A percentile compares a stretch with the other conserved stretches of the same genome.
Conservation (phyloP, 2,113 vertebrate species). For the Crotalus horridus region DNA sequence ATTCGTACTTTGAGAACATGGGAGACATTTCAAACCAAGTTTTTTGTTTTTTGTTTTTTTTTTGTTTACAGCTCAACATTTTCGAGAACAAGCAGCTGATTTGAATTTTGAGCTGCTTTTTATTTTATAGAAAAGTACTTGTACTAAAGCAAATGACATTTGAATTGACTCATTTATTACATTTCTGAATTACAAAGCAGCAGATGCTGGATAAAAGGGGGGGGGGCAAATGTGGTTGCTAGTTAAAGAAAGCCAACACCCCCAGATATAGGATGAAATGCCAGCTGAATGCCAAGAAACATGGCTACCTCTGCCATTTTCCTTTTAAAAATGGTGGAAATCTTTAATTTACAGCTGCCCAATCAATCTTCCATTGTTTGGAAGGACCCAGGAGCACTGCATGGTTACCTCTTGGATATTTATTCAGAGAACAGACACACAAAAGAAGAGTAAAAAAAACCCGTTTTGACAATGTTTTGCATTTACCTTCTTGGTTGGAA, state of each 20-base stretch:
- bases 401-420: background rate
- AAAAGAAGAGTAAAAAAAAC: background rate
- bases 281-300: slow-evolving; percentile 52
- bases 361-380: background rate
- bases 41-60: too few species aligned
- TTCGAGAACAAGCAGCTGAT: slow-evolving; percentile 38
- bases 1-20: background rate
- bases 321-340: slow-evolving; percentile 40
- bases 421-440: background rate
- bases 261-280: slow-evolving; percentile 48
- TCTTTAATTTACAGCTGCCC: slow-evolving; percentile 6
- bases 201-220: slow-evolving; percentile 61
- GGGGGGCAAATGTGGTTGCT: slow-evolving; percentile 49
- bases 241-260: slow-evolving; percentile 57
- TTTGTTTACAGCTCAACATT: background rate
- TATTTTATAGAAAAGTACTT: slow-evolving; percentile 10
- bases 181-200: slow-evolving; percentile 55
- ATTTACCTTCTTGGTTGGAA: background rate
- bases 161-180: slow-evolving; percentile 37
- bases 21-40: background rate
- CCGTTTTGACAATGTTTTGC: background rate
- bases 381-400: background rate
- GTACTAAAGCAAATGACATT: slow-evolving; percentile 38
- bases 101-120: slow-evolving; percentile 40
- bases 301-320: slow-evolving; percentile 34